Base-by-base conservation (phyloP, 2,797 vertebrate species). In the Neosilurus mollespiculum region DNA sequence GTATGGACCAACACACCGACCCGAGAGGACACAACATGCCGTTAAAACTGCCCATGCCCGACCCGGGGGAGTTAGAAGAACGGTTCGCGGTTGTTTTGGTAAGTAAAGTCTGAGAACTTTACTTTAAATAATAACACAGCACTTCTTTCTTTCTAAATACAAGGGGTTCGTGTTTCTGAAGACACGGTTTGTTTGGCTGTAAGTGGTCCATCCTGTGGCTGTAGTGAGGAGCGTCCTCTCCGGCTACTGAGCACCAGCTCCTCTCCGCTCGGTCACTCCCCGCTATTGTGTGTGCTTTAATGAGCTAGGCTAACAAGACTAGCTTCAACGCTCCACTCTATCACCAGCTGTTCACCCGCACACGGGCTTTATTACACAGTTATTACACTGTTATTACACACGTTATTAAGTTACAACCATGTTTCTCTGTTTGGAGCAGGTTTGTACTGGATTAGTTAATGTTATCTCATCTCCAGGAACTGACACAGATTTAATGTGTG, bases 51-150 rank as follows among this genome's bases (percentile, higher is more conserved):
- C 98, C 98, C 83, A 97, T 99, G 98, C 98, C 98, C 1, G 97
- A 99, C 73, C 95, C 96, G 20, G 93, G 94, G 0, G 97, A 99
- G 82, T 94, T 99, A 94, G 98, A 99, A 94, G 98, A 99, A 84
- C 93, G 97, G 64, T 99, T 99, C 87, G 96, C 97, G 14, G 90
- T 96, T 85, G 98, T 99, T n/a, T 88, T 99, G 97, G 97, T 99
- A 91, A 94, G 96, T 90, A n/a, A 58, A 75, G 6, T 59, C 1
- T 37, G 10, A n/a, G 4, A 62, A 61, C 15, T 78, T 58, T 34
- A 26, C 11, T n/a, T 16, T 66, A 53, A 16, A 7, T 9, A 4
- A 18, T 2, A 26, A 30, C 54, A 8, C 18, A 1, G 11, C 3
- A 16, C 18, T 15, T 15, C 3, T n/a, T n/a, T n/a, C n/a, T n/a